Evolutionary conservation across 2,797 vertebrate species (phyloP), one percentile per base, ranked within the genome.

Genomic region (Gymnoscopelus microlampas): DNA sequence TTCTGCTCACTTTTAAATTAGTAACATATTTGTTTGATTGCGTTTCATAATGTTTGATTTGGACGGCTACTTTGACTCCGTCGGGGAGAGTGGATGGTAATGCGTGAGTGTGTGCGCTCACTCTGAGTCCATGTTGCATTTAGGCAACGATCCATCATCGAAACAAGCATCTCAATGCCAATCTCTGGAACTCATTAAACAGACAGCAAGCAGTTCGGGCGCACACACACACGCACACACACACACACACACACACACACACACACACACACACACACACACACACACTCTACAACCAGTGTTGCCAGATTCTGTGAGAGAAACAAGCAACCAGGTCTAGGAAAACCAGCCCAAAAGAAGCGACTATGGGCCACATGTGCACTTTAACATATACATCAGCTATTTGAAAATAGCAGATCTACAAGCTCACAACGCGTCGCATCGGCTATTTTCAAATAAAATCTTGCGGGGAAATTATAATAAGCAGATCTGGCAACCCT

Each of bases 1-100:
- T 68, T 80, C 68, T 77, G 74, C 71, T 66, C 66, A 84, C 62
- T 78, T 77, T 77, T 44, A 73, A 65, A 81, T 44, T 15, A 67
- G 35, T 61, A 50, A 44, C 24, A 32, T 14, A 58, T 58, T 26
- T 32, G 13, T 15, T 13, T 24, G 56, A 39, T 58, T 58, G 29
- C 14, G 58, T 60, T 78, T 74, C 59, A 76, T 49, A 4, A 59
- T 2, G 50, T 63, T 11, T 39, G n/a, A 58, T 47, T 62, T 29
- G 11, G 55, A 57, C 11, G 26, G 13, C 55, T 14, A 5, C 4
- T n/a, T 57, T 57, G 19, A 23, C 14, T 32, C 12, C 12, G 12
- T n/a, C 1, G 49, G 14, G 10, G 24, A 14, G 12, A 14, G 26
- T 4, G 11, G 56, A 58, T 15, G 2, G 56, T 35, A 8, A 51